Evolutionary conservation across 2,113 vertebrate genomes (phyloP).

Genomic region (Nerophis lumbriciformis): DNA sequence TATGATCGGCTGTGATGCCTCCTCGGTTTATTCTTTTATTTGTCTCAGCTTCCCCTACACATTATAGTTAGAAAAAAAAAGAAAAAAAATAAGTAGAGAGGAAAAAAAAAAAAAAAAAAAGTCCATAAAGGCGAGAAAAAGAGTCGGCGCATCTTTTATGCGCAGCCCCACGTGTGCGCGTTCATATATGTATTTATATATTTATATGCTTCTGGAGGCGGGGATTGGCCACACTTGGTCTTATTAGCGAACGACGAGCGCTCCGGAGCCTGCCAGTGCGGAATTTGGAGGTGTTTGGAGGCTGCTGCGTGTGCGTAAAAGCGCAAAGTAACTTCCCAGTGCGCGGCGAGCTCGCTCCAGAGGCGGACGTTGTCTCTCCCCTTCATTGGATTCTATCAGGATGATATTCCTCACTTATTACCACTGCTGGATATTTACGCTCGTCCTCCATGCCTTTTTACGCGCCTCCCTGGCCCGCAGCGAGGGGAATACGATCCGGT

Average conservation of each 20-base stretch:
- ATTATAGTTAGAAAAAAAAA: too few relatives aligned
- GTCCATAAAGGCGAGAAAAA: conserved; percentile 1
- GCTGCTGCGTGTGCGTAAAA: conserved; percentile 56
- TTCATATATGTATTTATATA: neutral
- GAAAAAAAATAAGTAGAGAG: neutral
- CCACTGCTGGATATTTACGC: conserved; percentile 62
- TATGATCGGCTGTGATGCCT: too few relatives aligned
- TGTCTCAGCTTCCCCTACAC: too few relatives aligned
- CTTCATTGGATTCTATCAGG: conserved; percentile 29
- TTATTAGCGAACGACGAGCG: conserved; percentile 82
- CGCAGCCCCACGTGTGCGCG: neutral
- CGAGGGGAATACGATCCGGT: conserved; percentile 84
- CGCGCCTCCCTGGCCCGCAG: conserved; percentile 49
- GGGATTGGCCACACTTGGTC: conserved; percentile 69
- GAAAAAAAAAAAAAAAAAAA: neutral
- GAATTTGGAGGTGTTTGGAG: conserved; percentile 61
- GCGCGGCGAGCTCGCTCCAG: conserved; percentile 14
- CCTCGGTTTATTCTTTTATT: too few relatives aligned
- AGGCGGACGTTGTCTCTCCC: conserved; percentile 11
- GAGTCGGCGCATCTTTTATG: neutral
- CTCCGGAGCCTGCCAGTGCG: conserved; percentile 78
- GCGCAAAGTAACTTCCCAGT: conserved; percentile 64
- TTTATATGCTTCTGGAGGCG: conserved; percentile 58
- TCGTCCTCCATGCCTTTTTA: conserved; percentile 48
- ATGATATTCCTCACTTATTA: conserved; percentile 62